Conservation (phyloP, 1,140 invertebrate genomes). For the Caerostris extrusa region DNA sequence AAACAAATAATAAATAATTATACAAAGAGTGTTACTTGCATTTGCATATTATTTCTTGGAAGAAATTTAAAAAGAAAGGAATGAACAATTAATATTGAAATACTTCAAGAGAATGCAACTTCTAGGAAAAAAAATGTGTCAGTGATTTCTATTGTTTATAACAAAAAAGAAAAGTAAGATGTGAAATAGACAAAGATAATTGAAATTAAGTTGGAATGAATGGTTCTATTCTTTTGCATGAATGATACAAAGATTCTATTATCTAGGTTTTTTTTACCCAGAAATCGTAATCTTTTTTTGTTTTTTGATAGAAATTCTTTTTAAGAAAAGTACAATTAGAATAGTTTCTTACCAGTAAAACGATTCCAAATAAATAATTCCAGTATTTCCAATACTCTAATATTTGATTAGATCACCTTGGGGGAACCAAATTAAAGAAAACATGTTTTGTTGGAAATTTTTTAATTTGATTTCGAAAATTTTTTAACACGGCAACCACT, state of each 20-base stretch:
- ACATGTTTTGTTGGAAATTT: background rate
- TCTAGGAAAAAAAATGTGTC: background rate
- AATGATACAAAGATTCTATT: constrained; percentile 5
- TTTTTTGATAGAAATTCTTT: too few species aligned
- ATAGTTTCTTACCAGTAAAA: too few species aligned
- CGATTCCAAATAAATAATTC: too few species aligned
- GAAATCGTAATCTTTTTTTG: background rate
- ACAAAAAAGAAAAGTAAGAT: background rate
- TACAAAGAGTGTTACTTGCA: background rate
- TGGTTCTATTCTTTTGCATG: background rate
- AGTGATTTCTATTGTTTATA: background rate
- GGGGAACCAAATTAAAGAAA: background rate
- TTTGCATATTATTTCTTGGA: background rate
- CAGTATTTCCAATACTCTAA: too few species aligned
- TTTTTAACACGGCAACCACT: background rate
- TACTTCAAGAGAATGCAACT: background rate
- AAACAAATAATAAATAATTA: background rate
- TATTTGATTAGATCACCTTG: too few species aligned
- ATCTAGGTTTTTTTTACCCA: background rate
- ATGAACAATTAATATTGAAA: background rate
- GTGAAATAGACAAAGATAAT: background rate
- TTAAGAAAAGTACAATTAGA: too few species aligned
- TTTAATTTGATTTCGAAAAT: background rate
- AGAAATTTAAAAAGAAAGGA: background rate
- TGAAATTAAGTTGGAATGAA: background rate